These are phyloP conservation scores for Mustela lutreola DNA, from an alignment of 2,113 vertebrate species.

Conservation along the genomic window DNA sequence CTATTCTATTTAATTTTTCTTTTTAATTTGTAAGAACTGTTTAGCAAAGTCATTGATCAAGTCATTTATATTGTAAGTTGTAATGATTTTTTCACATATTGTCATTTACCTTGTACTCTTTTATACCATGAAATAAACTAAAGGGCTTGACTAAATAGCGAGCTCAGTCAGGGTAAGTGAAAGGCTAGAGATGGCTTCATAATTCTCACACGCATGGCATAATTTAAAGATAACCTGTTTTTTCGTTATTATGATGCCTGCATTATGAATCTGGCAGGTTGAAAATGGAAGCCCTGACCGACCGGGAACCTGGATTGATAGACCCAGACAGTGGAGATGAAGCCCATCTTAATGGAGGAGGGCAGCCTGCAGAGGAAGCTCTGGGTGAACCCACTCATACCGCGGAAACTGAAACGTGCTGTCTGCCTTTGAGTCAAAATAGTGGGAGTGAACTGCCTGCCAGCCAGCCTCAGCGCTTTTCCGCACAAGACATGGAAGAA, in stretches of 20 bases:
- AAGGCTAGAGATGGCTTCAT: neutral
- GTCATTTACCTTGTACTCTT: slow-evolving; percentile 27
- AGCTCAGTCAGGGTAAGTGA: neutral
- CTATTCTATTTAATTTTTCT: neutral
- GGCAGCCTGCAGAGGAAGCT: neutral
- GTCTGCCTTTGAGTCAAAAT: slow-evolving; percentile 85
- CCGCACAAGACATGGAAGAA: slow-evolving; percentile 88
- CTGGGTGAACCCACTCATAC: neutral
- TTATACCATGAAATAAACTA: slow-evolving; percentile 8
- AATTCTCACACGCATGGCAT: neutral
- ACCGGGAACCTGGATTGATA: slow-evolving; percentile 90
- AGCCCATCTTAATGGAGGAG: slow-evolving; percentile 28
- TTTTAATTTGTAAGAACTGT: slow-evolving; percentile 1
- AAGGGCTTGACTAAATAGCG: neutral
- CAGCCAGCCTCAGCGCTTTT: slow-evolving; percentile 92
- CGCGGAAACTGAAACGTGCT: neutral
- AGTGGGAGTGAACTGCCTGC: slow-evolving; percentile 87
- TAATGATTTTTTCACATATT: slow-evolving; percentile 37
- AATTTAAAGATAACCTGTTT: neutral
- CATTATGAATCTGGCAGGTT: slow-evolving; percentile 85
- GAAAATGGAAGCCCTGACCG: slow-evolving; percentile 92
- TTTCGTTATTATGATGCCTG: neutral
- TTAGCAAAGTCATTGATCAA: neutral
- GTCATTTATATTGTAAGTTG: neutral
- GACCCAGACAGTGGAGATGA: slow-evolving; percentile 85